phyloP scores from a whole-genome alignment of 2,888 invertebrate genomes.

The Rhingia rostrata region DNA sequence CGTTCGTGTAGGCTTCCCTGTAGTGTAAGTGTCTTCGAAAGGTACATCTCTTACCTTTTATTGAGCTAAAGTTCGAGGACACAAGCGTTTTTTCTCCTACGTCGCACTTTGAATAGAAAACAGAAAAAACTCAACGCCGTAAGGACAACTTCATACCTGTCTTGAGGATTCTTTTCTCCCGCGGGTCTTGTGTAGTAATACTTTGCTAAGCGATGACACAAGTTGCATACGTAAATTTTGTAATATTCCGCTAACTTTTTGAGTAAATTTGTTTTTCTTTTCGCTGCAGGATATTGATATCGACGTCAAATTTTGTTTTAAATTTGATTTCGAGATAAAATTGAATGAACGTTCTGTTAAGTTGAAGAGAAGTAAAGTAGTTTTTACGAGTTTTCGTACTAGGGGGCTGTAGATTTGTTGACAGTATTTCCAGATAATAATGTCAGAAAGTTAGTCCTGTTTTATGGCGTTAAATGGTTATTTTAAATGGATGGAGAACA shows the following conservation, averaged over 20 bases:
- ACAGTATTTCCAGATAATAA: too few species aligned
- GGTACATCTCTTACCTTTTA: too few species aligned
- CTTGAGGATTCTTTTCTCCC: background rate
- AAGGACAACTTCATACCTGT: slow-evolving; percentile 26
- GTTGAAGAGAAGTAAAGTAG: too few species aligned
- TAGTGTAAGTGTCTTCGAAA: too few species aligned
- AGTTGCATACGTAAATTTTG: background rate
- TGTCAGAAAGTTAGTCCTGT: too few species aligned
- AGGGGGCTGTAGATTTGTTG: too few species aligned
- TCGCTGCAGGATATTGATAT: slow-evolving; percentile 36
- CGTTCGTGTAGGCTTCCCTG: too few species aligned
- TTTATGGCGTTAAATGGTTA: too few species aligned
- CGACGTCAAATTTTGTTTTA: slow-evolving; percentile 6
- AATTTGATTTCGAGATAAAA: slow-evolving; percentile 45
- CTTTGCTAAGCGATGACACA: slow-evolving; percentile 2
- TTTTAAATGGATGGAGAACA: too few species aligned
- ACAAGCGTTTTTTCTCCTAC: background rate
- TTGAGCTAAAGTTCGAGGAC: background rate
- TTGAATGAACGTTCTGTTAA: background rate
- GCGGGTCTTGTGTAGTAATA: slow-evolving; percentile 3
- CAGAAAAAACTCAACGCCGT: background rate
- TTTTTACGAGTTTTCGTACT: too few species aligned
- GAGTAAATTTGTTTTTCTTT: slow-evolving; percentile 58
- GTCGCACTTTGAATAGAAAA: background rate
- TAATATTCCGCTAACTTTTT: slow-evolving; percentile 30